Conservation (phyloP, 2,888 invertebrate species). For the Agonopterix alstromeriana region DNA sequence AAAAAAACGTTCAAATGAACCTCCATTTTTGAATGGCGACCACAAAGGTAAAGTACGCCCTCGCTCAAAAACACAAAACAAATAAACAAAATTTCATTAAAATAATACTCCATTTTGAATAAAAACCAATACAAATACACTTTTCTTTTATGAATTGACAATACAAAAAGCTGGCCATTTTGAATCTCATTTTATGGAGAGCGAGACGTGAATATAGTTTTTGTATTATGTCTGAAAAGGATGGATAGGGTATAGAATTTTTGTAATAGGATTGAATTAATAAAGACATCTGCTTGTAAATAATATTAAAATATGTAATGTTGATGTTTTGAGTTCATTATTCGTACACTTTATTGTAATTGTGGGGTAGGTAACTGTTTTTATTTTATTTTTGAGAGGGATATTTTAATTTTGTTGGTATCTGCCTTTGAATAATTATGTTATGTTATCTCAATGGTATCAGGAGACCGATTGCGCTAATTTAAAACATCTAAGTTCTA, state of each 20-base stretch:
- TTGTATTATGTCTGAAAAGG: constrained; percentile 26
- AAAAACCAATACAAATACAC: constrained; percentile 37
- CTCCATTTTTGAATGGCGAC: constrained; percentile 1
- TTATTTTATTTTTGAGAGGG: no score
- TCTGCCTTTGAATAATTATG: no score
- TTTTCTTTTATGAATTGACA: constrained; percentile 18
- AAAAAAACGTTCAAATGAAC: constrained; percentile 16
- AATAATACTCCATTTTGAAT: constrained; percentile 37
- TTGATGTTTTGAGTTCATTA: constrained; percentile 17
- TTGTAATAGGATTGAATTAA: constrained; percentile 18
- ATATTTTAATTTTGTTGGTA: no score
- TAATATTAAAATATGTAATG: constrained; percentile 23
- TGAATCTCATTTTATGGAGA: constrained; percentile 48
- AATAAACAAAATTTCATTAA: constrained; percentile 45
- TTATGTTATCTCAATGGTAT: no score
- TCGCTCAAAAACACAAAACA: constrained; percentile 26
- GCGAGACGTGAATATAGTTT: constrained; percentile 27
- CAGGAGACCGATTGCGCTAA: no score
- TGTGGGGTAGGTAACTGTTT: no score
- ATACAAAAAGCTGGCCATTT: constrained; percentile 54
- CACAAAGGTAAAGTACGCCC: constrained; percentile 23
- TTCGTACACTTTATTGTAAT: constrained; percentile 10
- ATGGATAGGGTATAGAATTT: constrained; percentile 22
- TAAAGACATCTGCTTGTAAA: constrained; percentile 53
- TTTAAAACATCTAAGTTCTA: no score